Evolutionary conservation across 2,113 vertebrate genomes (phyloP).

Genomic region (Eira barbara): DNA sequence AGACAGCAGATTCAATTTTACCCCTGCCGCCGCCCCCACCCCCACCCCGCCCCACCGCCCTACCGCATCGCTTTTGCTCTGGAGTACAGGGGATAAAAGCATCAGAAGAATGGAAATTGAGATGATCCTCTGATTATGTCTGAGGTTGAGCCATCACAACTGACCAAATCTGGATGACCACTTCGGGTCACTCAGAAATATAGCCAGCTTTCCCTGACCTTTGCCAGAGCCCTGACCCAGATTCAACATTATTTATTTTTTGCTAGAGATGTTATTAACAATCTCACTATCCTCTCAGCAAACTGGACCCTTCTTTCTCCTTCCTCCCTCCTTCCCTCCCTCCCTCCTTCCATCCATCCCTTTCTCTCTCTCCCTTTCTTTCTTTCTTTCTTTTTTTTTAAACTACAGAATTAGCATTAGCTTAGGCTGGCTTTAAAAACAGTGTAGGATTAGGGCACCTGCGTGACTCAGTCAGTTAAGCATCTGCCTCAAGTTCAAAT

Average conservation of each 20-base stretch:
- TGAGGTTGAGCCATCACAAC: background rate
- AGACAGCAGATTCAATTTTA: background rate
- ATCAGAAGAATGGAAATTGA: too few relatives aligned
- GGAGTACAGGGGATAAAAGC: background rate
- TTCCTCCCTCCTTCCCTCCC: too few relatives aligned
- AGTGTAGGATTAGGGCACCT: background rate
- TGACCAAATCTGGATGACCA: background rate
- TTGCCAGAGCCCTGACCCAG: rapidly evolving
- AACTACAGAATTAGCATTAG: background rate
- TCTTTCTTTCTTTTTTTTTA: too few relatives aligned
- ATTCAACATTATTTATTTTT: background rate
- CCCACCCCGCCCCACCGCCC: too few relatives aligned
- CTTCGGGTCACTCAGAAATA: background rate
- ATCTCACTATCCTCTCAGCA: background rate
- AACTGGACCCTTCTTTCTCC: background rate
- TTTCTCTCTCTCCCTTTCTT: too few relatives aligned
- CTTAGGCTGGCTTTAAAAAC: background rate
- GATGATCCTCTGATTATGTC: background rate
- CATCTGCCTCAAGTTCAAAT: background rate
- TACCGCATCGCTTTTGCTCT: rapidly evolving
- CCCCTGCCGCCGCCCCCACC: rapidly evolving
- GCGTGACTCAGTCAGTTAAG: background rate
- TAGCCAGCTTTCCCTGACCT: background rate
- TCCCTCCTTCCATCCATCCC: too few relatives aligned
- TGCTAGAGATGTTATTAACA: background rate